Percentiles rank a stretch among this genome's conserved stretches.
Conservation (phyloP, 2,113 vertebrate genomes). For the Gila orcuttii region DNA sequence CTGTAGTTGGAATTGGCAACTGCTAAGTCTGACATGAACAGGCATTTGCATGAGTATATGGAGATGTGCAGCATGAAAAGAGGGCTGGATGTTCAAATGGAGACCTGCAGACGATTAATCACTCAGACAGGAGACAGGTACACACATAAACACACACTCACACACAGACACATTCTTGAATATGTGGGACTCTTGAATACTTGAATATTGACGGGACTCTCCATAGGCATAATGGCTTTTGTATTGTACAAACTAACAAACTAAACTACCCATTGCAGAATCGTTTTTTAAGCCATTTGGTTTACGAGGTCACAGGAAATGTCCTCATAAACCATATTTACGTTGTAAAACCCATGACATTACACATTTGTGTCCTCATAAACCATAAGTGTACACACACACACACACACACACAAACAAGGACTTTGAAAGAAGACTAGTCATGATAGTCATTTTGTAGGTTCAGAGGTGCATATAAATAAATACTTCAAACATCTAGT, state of each 20-base stretch:
- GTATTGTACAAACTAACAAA: too few relatives aligned
- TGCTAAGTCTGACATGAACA: slow-evolving; percentile 65
- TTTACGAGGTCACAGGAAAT: too few relatives aligned
- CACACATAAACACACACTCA: slow-evolving; percentile 26
- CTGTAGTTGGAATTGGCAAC: slow-evolving; percentile 60
- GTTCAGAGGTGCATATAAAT: background rate
- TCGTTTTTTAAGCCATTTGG: too few relatives aligned
- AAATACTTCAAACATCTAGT: background rate
- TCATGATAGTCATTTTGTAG: background rate
- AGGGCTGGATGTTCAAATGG: slow-evolving; percentile 88
- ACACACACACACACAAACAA: slow-evolving; percentile 15
- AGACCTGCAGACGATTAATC: slow-evolving; percentile 84
- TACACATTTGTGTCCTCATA: too few relatives aligned
- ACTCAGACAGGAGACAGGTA: slow-evolving; percentile 87
- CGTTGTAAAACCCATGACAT: too few relatives aligned
- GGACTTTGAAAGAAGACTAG: background rate
- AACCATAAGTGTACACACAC: slow-evolving; percentile 35
- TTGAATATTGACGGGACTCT: too few relatives aligned
- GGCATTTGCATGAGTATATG: slow-evolving; percentile 82
- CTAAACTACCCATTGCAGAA: too few relatives aligned
- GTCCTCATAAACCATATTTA: too few relatives aligned
- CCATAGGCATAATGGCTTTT: too few relatives aligned
- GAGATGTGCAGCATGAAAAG: slow-evolving; percentile 93
- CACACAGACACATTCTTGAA: too few relatives aligned
- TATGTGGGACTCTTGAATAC: too few relatives aligned